Base-by-base conservation (phyloP, 2,888 invertebrate species). In the Girardia tigrina region DNA sequence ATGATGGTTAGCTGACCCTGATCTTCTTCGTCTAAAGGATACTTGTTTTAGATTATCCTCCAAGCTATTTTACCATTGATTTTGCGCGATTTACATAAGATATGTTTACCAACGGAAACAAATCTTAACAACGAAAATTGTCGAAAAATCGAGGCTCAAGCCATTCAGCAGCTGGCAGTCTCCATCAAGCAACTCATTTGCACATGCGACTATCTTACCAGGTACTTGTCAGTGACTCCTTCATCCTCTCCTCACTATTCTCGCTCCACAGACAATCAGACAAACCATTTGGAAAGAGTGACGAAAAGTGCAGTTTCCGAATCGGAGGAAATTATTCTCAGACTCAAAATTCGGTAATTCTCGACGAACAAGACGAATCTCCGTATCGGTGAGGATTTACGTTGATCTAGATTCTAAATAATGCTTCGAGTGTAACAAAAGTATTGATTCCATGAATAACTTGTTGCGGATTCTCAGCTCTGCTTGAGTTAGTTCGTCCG, bases 1-100 rank as follows among this genome's bases (percentile, higher is more conserved):
- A 88, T 88, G 87, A 81, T 87, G 81, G 84, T 84, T 77, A 78
- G 82, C n/a, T 6, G 23, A 6, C 28, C 72, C 26, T 14, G 12
- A 14, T 14, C 14, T 42, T 42, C 20, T 42, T 42, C 20, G 14
- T 42, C 14, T 16, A 42, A 42, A 42, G 20, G 20, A 42, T 14
- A 42, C 20, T 42, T 20, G 42, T 42, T 42, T 42, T 27, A 77
- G 69, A 73, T 74, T 36, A 73, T 78, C 69, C 36, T 77, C 0
- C 71, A 56, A 70, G 74, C 77, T 2, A 77, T 74, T 36, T 73
- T 77, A 27, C 77, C 77, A 2, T 77, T 77, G 16, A 36, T 77
- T 8, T 70, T 77, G 14, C 28, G 29, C 16, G 73, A 77, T 77
- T 70, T 77, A 27, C 70, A 36, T 20, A 42, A 27, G 6, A 56